Percentiles rank a stretch among this genome's conserved stretches.
phyloP scores from a whole-genome alignment of 2,113 vertebrate genomes.

The Psittacula cyanocephala region DNA sequence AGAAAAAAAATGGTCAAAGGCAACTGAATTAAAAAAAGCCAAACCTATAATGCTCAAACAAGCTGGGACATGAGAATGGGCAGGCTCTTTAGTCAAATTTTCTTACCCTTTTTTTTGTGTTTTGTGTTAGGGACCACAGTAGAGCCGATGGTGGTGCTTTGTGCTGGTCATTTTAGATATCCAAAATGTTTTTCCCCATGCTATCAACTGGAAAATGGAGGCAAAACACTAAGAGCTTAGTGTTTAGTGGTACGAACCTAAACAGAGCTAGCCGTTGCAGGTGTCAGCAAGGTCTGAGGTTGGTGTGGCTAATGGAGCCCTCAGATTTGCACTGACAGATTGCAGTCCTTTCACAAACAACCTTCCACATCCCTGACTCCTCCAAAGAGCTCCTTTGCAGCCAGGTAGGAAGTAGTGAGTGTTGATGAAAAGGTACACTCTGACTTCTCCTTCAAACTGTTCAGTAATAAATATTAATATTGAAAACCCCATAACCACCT shows the following conservation, averaged over 20 bases:
- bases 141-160: not conserved
- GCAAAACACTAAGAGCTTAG: not conserved
- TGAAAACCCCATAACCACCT: not conserved
- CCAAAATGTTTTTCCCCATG: not conserved
- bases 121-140: not conserved
- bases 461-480: conserved; percentile 20
- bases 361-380: not conserved
- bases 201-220: not conserved
- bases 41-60: not conserved
- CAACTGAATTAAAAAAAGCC: not conserved
- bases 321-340: not conserved
- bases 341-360: not conserved
- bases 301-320: not conserved
- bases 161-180: not conserved
- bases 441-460: not conserved
- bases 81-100: not conserved
- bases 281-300: not conserved
- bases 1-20: not conserved
- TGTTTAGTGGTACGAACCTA: not conserved
- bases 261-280: not conserved
- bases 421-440: not conserved
- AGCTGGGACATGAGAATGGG: not conserved
- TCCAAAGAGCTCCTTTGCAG: not conserved
- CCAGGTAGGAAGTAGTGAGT: not conserved
- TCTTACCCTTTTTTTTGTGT: not conserved